Conservation (phyloP, 2,888 invertebrate species). For the Torymus tubicola region DNA sequence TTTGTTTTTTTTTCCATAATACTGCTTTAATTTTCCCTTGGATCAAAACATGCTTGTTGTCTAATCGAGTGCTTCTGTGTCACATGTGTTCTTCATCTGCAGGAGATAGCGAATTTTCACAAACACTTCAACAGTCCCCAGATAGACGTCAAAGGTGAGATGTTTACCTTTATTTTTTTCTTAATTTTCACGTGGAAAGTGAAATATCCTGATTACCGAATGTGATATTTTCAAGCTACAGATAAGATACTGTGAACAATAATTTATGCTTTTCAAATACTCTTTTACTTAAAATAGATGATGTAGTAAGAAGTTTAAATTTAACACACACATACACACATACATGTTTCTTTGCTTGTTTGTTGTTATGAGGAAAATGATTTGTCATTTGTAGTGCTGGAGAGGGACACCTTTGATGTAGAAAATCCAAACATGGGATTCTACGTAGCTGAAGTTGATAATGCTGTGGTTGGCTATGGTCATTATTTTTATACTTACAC, state of each 20-base stretch:
- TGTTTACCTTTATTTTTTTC: not conserved
- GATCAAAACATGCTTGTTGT: not conserved
- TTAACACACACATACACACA: no score
- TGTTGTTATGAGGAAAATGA: not conserved
- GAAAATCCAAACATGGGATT: constrained; percentile 83
- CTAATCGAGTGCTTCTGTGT: constrained; percentile 28
- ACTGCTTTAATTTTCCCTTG: not conserved
- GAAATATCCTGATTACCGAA: no score
- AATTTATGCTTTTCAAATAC: constrained; percentile 1
- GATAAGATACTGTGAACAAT: constrained; percentile 12
- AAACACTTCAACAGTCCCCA: constrained; percentile 55
- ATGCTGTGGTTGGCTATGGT: constrained; percentile 84
- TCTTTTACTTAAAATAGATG: not conserved
- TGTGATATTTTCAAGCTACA: not conserved
- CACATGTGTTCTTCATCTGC: not conserved
- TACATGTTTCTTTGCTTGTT: not conserved
- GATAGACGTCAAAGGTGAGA: constrained; percentile 53
- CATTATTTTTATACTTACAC: constrained; percentile 90
- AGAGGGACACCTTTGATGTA: constrained; percentile 84
- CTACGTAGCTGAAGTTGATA: constrained; percentile 81
- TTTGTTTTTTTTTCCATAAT: not conserved
- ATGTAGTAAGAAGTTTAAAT: no score
- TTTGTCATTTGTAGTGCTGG: constrained; percentile 78
- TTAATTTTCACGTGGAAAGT: no score
- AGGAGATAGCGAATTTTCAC: constrained; percentile 58